These are phyloP conservation scores for Mactromeris polynyma DNA, from an alignment of 2,888 invertebrate species.

Conservation along the genomic window DNA sequence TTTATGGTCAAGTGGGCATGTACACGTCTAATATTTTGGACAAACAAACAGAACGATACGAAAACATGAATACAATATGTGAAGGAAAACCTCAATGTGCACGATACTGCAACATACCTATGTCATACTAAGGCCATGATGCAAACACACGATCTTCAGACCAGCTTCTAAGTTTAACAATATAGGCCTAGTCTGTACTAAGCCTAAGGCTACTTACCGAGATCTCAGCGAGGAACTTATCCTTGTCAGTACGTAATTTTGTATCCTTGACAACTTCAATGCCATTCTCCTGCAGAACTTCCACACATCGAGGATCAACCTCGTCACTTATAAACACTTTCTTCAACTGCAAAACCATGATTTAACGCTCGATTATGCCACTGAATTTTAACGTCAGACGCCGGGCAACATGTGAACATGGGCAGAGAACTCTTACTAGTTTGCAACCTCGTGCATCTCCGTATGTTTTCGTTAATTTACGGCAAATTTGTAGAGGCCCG, in stretches of 20 bases:
- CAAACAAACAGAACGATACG: too few species aligned
- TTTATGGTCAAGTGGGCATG: too few species aligned
- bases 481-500: background rate
- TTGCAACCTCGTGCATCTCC: background rate
- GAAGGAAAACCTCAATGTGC: too few species aligned
- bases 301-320: constrained; percentile 94
- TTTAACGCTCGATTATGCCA: constrained; percentile 14
- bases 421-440: background rate
- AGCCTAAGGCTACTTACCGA: too few species aligned
- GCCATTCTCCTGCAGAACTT: constrained; percentile 92
- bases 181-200: too few species aligned
- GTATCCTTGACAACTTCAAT: constrained; percentile 93
- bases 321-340: constrained; percentile 96
- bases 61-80: too few species aligned
- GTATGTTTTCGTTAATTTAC: background rate
- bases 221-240: constrained; percentile 92
- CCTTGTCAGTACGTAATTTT: constrained; percentile 90
- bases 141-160: too few species aligned
- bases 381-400: background rate
- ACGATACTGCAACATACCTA: too few species aligned
- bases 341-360: constrained; percentile 80
- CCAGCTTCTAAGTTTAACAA: too few species aligned
- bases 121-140: too few species aligned
- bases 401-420: constrained; percentile 4
- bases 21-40: too few species aligned